A percentile compares a stretch with the other conserved stretches of the same genome.
These are phyloP conservation scores for Hipparchia semele DNA, from an alignment of 2,888 invertebrate species.

Conservation along the genomic window DNA sequence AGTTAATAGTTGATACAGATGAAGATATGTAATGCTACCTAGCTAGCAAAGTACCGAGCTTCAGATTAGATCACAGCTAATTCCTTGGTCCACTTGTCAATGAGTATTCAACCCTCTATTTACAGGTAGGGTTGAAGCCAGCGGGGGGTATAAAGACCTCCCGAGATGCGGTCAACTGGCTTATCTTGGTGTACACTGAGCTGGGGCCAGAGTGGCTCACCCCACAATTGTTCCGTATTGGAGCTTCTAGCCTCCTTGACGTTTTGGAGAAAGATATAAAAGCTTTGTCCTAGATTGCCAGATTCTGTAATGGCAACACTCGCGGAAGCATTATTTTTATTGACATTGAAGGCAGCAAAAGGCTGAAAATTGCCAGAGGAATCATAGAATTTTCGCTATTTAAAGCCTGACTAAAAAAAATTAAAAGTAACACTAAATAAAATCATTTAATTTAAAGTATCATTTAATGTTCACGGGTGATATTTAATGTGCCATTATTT, in stretches of 20 bases:
- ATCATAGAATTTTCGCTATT: too few species aligned
- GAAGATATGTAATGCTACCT: too few species aligned
- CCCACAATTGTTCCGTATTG: slow-evolving; percentile 93
- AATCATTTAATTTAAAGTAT: too few species aligned
- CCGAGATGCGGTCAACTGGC: slow-evolving; percentile 93
- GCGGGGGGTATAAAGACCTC: slow-evolving; percentile 97
- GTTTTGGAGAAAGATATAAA: slow-evolving; percentile 85
- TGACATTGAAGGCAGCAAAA: too few species aligned
- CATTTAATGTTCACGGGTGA: too few species aligned
- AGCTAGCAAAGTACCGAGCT: too few species aligned
- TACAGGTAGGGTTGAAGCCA: slow-evolving; percentile 97
- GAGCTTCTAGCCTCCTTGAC: slow-evolving; percentile 95
- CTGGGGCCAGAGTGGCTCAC: slow-evolving; percentile 94
- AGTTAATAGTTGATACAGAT: too few species aligned
- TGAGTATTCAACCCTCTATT: slow-evolving; percentile 6
- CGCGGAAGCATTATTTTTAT: background rate
- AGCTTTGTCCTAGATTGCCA: background rate
- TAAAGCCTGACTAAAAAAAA: background rate
- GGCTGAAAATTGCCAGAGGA: too few species aligned
- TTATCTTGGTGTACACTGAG: slow-evolving; percentile 91
- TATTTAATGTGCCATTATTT: too few species aligned
- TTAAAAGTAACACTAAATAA: background rate
- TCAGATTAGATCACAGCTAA: too few species aligned
- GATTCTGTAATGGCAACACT: background rate
- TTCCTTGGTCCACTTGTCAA: too few species aligned